A percentile compares a stretch with the other conserved stretches of the same genome.
Evolutionary conservation across 1,140 invertebrate species (phyloP).

Genomic region (Chironomus tepperi): DNA sequence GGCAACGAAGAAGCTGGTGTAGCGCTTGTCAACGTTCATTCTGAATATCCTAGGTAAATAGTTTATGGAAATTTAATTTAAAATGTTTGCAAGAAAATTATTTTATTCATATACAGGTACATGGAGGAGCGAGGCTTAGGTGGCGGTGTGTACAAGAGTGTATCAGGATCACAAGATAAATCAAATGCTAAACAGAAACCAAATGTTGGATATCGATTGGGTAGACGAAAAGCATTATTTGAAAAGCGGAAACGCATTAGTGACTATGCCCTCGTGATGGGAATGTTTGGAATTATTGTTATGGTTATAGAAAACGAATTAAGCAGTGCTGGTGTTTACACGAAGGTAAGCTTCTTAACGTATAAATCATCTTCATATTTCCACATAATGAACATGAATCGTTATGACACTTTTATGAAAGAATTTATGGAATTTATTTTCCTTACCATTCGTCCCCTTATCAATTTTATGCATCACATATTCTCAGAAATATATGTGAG

Average conservation of each 20-base stretch:
- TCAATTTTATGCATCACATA: too few relatives aligned
- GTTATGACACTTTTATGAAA: not conserved
- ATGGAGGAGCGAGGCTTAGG: slow-evolving; percentile 65
- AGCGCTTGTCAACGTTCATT: slow-evolving; percentile 72
- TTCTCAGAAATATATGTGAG: too few relatives aligned
- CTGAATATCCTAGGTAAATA: slow-evolving; percentile 64
- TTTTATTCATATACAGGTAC: slow-evolving; percentile 41
- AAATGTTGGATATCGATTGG: slow-evolving; percentile 93
- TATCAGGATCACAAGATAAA: slow-evolving; percentile 57
- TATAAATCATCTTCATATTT: not conserved
- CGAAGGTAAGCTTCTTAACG: slow-evolving; percentile 60
- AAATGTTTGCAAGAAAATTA: not conserved
- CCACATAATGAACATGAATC: slow-evolving; percentile 3
- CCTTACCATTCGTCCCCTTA: too few relatives aligned
- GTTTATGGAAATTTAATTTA: not conserved
- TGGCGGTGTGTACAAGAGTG: slow-evolving; percentile 52
- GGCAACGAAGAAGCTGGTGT: slow-evolving; percentile 66
- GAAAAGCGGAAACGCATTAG: slow-evolving; percentile 96
- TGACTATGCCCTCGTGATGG: slow-evolving; percentile 96
- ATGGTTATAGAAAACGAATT: slow-evolving; percentile 99
- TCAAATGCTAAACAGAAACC: slow-evolving; percentile 78
- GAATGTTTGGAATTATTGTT: slow-evolving; percentile 95
- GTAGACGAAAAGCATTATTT: slow-evolving; percentile 91
- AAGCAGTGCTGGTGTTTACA: slow-evolving; percentile 86
- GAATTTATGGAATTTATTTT: not conserved